Evolutionary conservation across 2,113 vertebrate species (phyloP), one percentile per base, ranked within the genome.

Genomic region (Sebastes schlegelii): DNA sequence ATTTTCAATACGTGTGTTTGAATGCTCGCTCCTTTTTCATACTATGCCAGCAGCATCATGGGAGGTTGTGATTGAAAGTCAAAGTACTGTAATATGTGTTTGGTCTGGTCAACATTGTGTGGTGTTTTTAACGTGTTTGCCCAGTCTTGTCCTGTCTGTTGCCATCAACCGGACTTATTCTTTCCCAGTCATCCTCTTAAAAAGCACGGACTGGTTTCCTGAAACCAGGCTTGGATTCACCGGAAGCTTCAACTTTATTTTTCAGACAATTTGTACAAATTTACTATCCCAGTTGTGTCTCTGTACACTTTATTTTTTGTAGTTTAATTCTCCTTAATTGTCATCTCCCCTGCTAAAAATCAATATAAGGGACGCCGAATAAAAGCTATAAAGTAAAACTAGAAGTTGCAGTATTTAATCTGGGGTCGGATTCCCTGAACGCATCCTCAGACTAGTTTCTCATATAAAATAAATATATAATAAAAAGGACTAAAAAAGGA

Each of bases 1-100:
- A 94, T 93, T 94, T 95, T 95, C 92, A 93, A 94, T 92, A 90
- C 77, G 66, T 91, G 88, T 90, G 92, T 94, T 93, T 92, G 90
- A 94, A 94, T 85, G 90, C 90, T 93, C 65, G 87, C 91, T 92
- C 90, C 87, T 95, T 92, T 92, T 91, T 93, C 86, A 89, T 91
- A 83, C 77, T 75, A 90, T 85, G 90, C 91, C 91, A 93, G 92
- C 92, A 91, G 85, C 89, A 91, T 91, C 89, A 79, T 83, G 84
- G 76, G 87, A 91, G 88, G 81, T 89, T 85, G 88, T 86, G 90
- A 86, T 84, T 90, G 88, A 76, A 87, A 89, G 89, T 92, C 91
- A 76, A 89, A 93, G 93, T 94, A 94, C 93, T 93, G 93, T 94
- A 94, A 83, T 91, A 82, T 4, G 90, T 92, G 92, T 94, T 87